phyloP scores from a whole-genome alignment of 2,888 invertebrate genomes.

The Pristionchus maxplancki region DNA sequence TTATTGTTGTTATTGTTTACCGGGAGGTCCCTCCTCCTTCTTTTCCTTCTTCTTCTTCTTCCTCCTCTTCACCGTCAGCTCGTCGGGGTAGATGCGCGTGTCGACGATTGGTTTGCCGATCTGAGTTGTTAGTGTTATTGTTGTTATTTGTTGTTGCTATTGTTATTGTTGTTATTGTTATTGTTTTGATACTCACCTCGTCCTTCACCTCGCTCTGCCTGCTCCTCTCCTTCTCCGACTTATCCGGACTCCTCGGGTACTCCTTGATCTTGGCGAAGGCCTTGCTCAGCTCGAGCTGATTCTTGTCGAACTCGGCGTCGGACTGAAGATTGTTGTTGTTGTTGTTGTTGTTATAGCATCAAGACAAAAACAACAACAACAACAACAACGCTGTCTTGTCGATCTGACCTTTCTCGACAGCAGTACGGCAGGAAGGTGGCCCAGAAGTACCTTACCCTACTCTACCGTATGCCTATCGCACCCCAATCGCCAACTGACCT shows the following conservation, averaged over 20 bases:
- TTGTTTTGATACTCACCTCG: neutral
- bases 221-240: neutral
- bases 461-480: too few species aligned
- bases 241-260: neutral
- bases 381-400: too few species aligned
- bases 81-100: conserved; percentile 17
- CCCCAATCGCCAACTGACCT: neutral
- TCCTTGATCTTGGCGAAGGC: neutral
- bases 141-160: too few species aligned
- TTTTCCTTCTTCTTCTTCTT: conserved; percentile 2
- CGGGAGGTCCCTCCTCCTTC: neutral
- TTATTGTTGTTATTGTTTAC: neutral
- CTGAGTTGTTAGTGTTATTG: neutral
- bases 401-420: neutral
- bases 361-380: too few species aligned
- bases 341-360: too few species aligned
- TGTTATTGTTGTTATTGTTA: too few species aligned
- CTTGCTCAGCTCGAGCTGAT: neutral
- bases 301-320: conserved; percentile 19
- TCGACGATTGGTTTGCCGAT: neutral
- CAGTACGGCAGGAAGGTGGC: too few species aligned
- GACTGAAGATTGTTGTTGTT: neutral
- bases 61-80: neutral
- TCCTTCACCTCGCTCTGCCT: neutral
- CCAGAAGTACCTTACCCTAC: too few species aligned